Evolutionary conservation across 2,113 vertebrate species (phyloP).

Genomic region (Cryptomyrus ogoouensis): DNA sequence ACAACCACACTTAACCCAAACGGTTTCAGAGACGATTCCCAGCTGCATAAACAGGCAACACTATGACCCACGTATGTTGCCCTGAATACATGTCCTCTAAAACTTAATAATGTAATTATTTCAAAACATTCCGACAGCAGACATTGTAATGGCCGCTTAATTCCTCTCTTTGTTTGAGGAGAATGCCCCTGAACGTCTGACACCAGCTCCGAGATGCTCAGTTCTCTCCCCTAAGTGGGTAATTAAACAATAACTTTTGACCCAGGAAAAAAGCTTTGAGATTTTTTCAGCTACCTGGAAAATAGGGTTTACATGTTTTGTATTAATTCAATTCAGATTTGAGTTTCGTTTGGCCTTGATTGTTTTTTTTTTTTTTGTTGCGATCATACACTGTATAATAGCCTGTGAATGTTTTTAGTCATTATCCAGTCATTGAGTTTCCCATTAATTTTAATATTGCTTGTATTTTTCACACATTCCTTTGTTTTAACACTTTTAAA

Average conservation of each 20-base stretch:
- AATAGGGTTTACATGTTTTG: background rate
- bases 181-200: background rate
- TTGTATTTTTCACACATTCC: background rate
- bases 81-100: background rate
- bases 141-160: background rate
- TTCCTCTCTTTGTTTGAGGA: background rate
- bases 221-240: background rate
- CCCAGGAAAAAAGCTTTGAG: background rate
- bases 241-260: slow-evolving; percentile 2
- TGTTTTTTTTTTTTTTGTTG: background rate
- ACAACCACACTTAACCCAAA: background rate
- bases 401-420: background rate
- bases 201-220: background rate
- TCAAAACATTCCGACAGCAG: background rate
- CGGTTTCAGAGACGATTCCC: no score
- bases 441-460: background rate
- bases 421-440: slow-evolving; percentile 4
- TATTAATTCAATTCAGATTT: slow-evolving; percentile 11
- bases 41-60: background rate
- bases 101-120: background rate
- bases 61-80: background rate
- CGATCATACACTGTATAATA: background rate
- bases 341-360: background rate
- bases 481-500: background rate
- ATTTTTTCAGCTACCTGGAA: background rate